Base-by-base conservation (phyloP, 2,888 invertebrate genomes). In the Morpho helenor region DNA sequence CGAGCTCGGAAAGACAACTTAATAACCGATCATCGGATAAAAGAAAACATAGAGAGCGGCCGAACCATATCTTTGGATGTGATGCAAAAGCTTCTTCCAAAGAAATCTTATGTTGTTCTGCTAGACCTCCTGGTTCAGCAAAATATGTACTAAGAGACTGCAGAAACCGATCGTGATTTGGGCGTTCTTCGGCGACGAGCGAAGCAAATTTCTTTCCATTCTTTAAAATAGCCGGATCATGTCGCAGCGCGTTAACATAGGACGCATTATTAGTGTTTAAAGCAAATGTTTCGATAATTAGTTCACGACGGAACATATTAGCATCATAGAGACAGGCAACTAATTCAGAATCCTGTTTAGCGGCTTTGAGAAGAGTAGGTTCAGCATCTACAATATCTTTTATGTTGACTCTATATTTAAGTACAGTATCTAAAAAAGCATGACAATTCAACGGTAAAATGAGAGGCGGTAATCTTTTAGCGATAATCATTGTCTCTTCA, bases 211-310 rank as follows among this genome's bases (percentile, higher is more conserved):
- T 61, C 8, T 68, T 64, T 0, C 74, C 70, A 2, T 62, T 46
- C 7, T 67, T 59, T 0, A 84, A 66, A 2, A 77, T 61, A 4
- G 59, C 52, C 2, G 68, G 60, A 16, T 83, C 75, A 49, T 86
- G 84, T 23, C 75, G 77, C 8, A 87, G 61, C 0, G 73, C 81
- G 60, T 87, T 87, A 1, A 80, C 2, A 46, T 79, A 80, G 0
- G 84, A 79, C 2, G 67, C 75, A 45, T 79, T 72, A n/a, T 73
- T 73, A 47, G 73, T 71, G 0, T 68, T 66, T 0, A 80, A 59
- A 5, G 64, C 59, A 51, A 82, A 77, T n/a, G 77, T 76, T 49
- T 74, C 71, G 4, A 56, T 60, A 31, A 80, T 68, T 3, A 87
- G 64, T 52, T 73, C 67, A 47, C 74, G 76, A 7, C 86, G 78